phyloP scores from a whole-genome alignment of 1,140 invertebrate species.

The Lordiphosa stackelbergi region DNA sequence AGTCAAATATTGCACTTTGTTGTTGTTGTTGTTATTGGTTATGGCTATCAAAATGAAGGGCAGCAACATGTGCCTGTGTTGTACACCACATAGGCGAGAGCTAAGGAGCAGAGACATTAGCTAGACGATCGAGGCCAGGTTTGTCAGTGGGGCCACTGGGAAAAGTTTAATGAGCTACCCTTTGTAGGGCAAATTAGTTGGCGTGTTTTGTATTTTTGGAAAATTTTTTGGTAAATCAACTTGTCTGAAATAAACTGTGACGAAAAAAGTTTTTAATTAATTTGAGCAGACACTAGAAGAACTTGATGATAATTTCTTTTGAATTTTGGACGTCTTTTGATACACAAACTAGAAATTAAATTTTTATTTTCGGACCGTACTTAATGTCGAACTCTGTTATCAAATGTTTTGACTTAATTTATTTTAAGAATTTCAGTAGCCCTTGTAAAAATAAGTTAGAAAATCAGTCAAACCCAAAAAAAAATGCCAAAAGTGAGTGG shows the following conservation, averaged over 20 bases:
- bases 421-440: too few relatives aligned
- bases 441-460: too few relatives aligned
- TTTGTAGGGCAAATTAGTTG: not conserved
- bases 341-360: too few relatives aligned
- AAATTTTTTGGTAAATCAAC: not conserved
- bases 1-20: constrained; percentile 10
- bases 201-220: not conserved
- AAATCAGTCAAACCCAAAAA: too few relatives aligned
- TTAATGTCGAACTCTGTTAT: too few relatives aligned
- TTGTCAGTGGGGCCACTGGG: constrained; percentile 24
- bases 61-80: constrained; percentile 58
- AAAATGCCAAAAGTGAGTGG: too few relatives aligned
- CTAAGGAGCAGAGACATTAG: constrained; percentile 13
- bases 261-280: too few relatives aligned
- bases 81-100: not conserved
- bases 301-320: too few relatives aligned
- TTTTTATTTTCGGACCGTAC: too few relatives aligned
- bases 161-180: constrained; percentile 11
- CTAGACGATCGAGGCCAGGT: constrained; percentile 1
- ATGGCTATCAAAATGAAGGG: constrained; percentile 51
- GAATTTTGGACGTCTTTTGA: too few relatives aligned
- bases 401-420: too few relatives aligned
- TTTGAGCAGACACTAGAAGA: too few relatives aligned
- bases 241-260: not conserved
- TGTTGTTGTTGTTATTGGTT: constrained; percentile 21